Base-by-base conservation (phyloP, 2,797 vertebrate species). In the Sebastes umbrosus region DNA sequence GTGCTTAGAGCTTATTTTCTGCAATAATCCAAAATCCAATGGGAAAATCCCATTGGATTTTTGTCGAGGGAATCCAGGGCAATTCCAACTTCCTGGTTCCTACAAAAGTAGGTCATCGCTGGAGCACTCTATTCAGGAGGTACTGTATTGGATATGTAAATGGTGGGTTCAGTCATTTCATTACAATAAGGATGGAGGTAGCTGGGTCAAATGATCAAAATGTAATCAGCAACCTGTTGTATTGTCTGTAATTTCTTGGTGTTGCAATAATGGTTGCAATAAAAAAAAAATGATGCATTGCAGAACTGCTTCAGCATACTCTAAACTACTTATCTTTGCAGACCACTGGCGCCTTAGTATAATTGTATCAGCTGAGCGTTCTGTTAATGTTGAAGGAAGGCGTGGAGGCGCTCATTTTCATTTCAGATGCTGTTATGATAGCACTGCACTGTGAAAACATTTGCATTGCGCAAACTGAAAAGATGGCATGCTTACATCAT, bases 401-500 rank as follows among this genome's bases (percentile, higher is more conserved):
- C 83, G 85, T 87, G 87, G 83, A 85, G 87, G 58, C n/a, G 57
- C 32, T 71, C 54, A 59, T 69, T 77, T 90, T 73, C 54, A 59
- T 69, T 77, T 90, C 76, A 88, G 92, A 90, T 91, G 90, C 74
- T 85, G 81, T 87, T 92, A 70, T 89, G 87, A 91, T 90, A 92
- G 67, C 68, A 25, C 46, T 74, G 73, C 78, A 60, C 87, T 87
- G 82, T 87, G 75, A 93, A 94, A 94, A 93, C 76, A 90, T 85
- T 85, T 73, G 66, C 67, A 64, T 70, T 75, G 76, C 65, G 29
- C 74, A 82, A 59, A 80, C 25, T 75, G 72, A 87, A 86, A 73
- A 86, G 59, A 82, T 74, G 66, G 46, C 65, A 62, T 75, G 67
- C 52, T 75, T 77, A 75, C 84, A 76, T 91, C 72, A 79, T 34